Percentiles rank a stretch among this genome's conserved stretches.
Conservation (phyloP, 2,888 invertebrate species). For the Drosophila affinis region DNA sequence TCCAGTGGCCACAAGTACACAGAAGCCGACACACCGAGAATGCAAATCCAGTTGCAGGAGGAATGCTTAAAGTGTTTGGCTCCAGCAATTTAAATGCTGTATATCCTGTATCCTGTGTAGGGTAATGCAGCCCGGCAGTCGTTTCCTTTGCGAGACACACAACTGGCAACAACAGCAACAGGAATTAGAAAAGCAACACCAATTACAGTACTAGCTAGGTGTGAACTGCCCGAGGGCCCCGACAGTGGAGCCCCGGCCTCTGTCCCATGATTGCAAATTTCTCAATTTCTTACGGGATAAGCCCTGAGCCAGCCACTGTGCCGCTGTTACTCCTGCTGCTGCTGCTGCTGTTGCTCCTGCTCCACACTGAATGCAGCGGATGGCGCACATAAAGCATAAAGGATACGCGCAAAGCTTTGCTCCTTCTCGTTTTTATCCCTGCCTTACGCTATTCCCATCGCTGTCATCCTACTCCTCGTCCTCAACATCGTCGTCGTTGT, state of each 20-base stretch:
- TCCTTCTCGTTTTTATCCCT: conserved; percentile 56
- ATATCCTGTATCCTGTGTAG: conserved; percentile 70
- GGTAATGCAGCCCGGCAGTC: conserved; percentile 54
- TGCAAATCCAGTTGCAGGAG: conserved; percentile 62
- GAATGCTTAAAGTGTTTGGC: conserved; percentile 56
- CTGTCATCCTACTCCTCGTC: background rate
- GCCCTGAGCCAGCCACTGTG: conserved; percentile 4
- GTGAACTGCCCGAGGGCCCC: conserved; percentile 30
- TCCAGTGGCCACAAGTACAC: conserved; percentile 17
- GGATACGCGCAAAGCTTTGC: conserved; percentile 58
- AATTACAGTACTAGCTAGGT: conserved; percentile 57
- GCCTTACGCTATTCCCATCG: conserved; percentile 55
- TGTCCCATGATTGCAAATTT: conserved; percentile 28
- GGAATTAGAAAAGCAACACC: conserved; percentile 59
- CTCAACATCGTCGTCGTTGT: conserved; percentile 20
- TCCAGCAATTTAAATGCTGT: conserved; percentile 73
- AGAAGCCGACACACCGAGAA: conserved; percentile 14
- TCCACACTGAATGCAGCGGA: conserved; percentile 54
- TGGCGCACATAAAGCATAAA: conserved; percentile 73
- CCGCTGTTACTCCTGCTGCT: background rate
- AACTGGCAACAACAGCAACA: conserved; percentile 36
- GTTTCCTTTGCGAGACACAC: conserved; percentile 32
- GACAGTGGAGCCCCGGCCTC: conserved; percentile 5
- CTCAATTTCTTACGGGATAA: conserved; percentile 16
- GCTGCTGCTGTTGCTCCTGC: background rate